Evolutionary conservation across 2,888 invertebrate species (phyloP).

Genomic region (Ischnura elegans): DNA sequence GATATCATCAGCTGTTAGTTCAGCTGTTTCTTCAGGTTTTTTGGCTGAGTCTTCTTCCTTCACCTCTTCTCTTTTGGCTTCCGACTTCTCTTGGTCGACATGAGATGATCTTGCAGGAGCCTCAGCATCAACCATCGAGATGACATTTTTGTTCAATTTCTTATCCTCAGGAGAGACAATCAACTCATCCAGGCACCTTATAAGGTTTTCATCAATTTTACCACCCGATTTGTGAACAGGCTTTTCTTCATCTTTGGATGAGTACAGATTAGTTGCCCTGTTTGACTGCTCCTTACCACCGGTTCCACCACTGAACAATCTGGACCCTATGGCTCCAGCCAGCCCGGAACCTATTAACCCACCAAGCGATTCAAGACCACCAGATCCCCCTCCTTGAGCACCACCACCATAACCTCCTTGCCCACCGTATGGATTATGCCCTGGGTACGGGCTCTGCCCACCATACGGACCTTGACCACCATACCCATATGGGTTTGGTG

Average conservation of each 20-base stretch:
- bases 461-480: constrained; percentile 39
- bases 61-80: not conserved
- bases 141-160: constrained; percentile 19
- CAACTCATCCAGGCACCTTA: constrained; percentile 44
- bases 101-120: not conserved
- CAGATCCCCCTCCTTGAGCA: not conserved
- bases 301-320: constrained; percentile 18
- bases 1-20: not conserved
- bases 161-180: constrained; percentile 44
- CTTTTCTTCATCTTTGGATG: constrained; percentile 42
- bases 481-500: constrained; percentile 38
- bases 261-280: constrained; percentile 23
- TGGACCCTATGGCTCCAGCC: constrained; percentile 46
- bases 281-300: constrained; percentile 36
- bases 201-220: constrained; percentile 50
- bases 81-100: not conserved
- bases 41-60: not conserved
- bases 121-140: constrained; percentile 30
- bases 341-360: constrained; percentile 42
- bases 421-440: constrained; percentile 25
- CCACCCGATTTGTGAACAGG: constrained; percentile 32
- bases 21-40: not conserved
- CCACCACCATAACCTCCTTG: not conserved
- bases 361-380: constrained; percentile 38
- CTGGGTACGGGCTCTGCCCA: constrained; percentile 25